A percentile compares a stretch with the other conserved stretches of the same genome.
These are phyloP conservation scores for Aptenodytes forsteri DNA, from an alignment of 2,113 vertebrate genomes.

Conservation along the genomic window DNA sequence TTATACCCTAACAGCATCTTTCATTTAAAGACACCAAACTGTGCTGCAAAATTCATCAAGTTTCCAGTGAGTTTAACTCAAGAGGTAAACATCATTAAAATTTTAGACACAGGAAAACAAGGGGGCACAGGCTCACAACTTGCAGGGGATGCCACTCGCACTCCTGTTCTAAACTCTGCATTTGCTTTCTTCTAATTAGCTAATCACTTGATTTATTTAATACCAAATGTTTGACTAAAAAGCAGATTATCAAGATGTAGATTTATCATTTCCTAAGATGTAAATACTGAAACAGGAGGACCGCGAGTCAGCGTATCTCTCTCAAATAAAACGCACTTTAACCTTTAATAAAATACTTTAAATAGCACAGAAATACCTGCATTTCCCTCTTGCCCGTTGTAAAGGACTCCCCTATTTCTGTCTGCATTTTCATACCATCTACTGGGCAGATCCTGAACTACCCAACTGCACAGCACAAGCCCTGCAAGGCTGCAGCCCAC, in stretches of 20 bases:
- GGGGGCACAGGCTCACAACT: neutral
- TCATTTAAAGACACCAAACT: neutral
- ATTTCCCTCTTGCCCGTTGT: neutral
- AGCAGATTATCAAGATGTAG: neutral
- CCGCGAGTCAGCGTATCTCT: accelerated
- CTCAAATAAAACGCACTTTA: neutral
- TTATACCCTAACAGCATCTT: neutral
- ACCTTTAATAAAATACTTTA: neutral
- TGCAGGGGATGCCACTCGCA: neutral
- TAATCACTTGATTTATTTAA: neutral
- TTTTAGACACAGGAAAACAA: neutral
- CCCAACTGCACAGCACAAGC: neutral
- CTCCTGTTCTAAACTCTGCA: neutral
- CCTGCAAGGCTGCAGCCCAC: neutral
- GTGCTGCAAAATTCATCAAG: neutral
- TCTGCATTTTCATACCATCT: conserved; percentile 49
- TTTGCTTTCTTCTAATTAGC: neutral
- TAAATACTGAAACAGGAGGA: neutral
- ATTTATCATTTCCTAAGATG: neutral
- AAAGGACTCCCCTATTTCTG: neutral
- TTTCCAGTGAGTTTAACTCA: neutral
- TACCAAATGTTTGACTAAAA: neutral
- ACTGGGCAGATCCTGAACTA: conserved; percentile 37
- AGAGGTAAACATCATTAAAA: neutral
- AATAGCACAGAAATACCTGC: neutral